Percentiles rank a stretch among this genome's conserved stretches.
phyloP scores from a whole-genome alignment of 2,888 invertebrate genomes.

The Hipparchia sbordonii region DNA sequence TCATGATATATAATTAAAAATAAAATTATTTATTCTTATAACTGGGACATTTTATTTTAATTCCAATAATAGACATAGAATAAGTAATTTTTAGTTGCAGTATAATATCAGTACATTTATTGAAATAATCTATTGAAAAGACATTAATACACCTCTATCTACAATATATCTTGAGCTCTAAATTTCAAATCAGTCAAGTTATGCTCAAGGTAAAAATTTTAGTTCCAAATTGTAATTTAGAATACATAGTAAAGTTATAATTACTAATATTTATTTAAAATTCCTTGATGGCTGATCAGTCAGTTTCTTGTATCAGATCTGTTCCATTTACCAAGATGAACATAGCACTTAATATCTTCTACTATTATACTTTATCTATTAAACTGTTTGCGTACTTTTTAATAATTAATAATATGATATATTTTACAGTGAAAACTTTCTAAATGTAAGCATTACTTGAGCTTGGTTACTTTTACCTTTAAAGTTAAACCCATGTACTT shows the following conservation, averaged over 20 bases:
- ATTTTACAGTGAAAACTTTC: too few species aligned
- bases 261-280: not conserved
- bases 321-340: not conserved
- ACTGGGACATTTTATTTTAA: not conserved
- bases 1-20: not conserved
- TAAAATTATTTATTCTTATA: not conserved
- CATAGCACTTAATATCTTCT: not conserved
- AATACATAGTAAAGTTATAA: not conserved
- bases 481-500: too few species aligned
- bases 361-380: not conserved
- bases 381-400: not conserved
- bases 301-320: not conserved
- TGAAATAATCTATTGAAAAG: not conserved
- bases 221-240: not conserved
- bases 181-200: constrained; percentile 8
- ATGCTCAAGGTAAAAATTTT: not conserved
- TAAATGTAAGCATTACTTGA: too few species aligned
- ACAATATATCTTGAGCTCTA: constrained; percentile 5
- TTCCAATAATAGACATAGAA: not conserved
- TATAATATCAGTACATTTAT: not conserved
- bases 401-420: not conserved
- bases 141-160: not conserved
- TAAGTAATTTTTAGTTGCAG: not conserved
- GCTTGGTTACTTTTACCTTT: too few species aligned
- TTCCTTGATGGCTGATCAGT: constrained; percentile 3